Conservation (phyloP, 1,140 invertebrate genomes). For the Coelopa frigida region DNA sequence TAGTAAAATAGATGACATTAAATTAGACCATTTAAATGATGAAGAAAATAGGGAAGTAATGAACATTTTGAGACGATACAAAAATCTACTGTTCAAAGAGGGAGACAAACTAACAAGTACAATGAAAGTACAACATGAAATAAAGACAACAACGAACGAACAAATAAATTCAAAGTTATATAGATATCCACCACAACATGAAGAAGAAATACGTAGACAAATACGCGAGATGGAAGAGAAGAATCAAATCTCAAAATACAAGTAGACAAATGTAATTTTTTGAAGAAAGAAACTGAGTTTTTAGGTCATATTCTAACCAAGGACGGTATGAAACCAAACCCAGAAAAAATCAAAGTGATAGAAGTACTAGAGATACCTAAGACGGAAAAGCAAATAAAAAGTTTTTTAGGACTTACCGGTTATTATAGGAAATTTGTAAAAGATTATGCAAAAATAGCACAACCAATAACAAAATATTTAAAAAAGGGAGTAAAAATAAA, state of each 20-base stretch:
- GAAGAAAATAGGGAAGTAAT: too few relatives aligned
- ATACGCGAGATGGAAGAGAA: too few relatives aligned
- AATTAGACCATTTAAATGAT: too few relatives aligned
- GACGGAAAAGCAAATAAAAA: neutral
- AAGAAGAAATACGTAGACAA: too few relatives aligned
- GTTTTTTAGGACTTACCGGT: conserved; percentile 1
- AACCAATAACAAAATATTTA: conserved; percentile 1
- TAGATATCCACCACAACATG: too few relatives aligned
- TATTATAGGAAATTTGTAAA: conserved; percentile 2
- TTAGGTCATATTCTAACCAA: conserved; percentile 4
- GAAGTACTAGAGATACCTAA: neutral
- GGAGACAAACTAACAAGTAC: too few relatives aligned
- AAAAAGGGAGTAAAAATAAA: conserved; percentile 1
- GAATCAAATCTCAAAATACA: conserved; percentile 1
- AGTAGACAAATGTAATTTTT: conserved; percentile 6
- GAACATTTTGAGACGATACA: too few relatives aligned
- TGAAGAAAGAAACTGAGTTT: conserved; percentile 5
- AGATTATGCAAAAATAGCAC: conserved; percentile 6
- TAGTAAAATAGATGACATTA: too few relatives aligned
- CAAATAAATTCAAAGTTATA: too few relatives aligned
- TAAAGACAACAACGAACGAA: too few relatives aligned
- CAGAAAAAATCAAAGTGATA: neutral
- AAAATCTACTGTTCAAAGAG: too few relatives aligned
- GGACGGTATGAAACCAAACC: conserved; percentile 1
- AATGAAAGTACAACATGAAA: too few relatives aligned